These are phyloP conservation scores for Trissoscelio sp. DNA, from an alignment of 2,888 invertebrate species.

Conservation along the genomic window DNA sequence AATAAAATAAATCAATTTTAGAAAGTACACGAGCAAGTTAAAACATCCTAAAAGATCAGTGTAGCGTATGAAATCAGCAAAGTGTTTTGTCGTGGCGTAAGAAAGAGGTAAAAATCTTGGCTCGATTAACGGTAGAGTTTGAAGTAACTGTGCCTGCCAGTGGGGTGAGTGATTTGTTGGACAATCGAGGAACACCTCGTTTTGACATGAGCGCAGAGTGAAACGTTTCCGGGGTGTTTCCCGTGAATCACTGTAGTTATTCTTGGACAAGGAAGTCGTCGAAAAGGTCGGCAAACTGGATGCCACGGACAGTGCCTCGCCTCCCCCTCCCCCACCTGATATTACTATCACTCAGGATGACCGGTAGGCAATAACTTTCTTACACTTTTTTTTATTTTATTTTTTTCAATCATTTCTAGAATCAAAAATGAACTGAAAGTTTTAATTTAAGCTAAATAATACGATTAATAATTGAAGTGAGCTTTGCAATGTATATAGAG, in stretches of 20 bases:
- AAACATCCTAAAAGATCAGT: conserved; percentile 34
- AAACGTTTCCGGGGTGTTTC: conserved; percentile 64
- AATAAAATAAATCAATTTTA: no score
- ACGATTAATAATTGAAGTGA: no score
- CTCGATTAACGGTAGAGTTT: conserved; percentile 58
- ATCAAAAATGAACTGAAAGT: no score
- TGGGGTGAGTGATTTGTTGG: conserved; percentile 59
- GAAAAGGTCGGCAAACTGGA: conserved; percentile 82
- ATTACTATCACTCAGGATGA: conserved; percentile 83
- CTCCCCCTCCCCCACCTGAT: conserved; percentile 81
- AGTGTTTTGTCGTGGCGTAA: conserved; percentile 53
- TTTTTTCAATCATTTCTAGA: no score
- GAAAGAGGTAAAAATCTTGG: conserved; percentile 47
- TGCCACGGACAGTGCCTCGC: conserved; percentile 82
- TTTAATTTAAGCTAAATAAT: no score
- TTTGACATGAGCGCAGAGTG: conserved; percentile 64
- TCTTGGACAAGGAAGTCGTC: conserved; percentile 65
- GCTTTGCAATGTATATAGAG: no score
- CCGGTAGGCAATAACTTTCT: conserved; percentile 73
- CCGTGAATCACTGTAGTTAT: conserved; percentile 59
- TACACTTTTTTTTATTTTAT: not conserved
- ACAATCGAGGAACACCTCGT: conserved; percentile 50
- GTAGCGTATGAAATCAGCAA: conserved; percentile 63
- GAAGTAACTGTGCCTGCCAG: conserved; percentile 52
- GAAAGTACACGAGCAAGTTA: conserved; percentile 23